Evolutionary conservation across 2,113 vertebrate species (phyloP).

Genomic region (Tragelaphus imberbis): DNA sequence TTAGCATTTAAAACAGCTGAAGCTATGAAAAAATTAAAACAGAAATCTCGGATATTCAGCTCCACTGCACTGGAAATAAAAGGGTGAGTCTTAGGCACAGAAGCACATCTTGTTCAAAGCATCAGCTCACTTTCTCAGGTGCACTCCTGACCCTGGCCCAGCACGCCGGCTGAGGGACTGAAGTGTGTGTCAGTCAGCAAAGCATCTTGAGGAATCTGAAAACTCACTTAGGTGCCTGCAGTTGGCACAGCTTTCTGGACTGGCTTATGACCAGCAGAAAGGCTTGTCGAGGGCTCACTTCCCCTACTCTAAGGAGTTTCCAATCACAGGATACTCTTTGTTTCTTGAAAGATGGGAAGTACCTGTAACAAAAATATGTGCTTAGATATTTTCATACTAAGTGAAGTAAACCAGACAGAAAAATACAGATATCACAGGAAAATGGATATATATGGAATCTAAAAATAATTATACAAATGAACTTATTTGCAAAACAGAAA

Average conservation of each 20-base stretch:
- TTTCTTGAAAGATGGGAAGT: not conserved
- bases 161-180: rapidly evolving
- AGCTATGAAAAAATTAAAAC: not conserved
- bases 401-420: not conserved
- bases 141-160: not conserved
- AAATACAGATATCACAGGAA: not conserved
- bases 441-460: not conserved
- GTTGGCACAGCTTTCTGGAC: not conserved
- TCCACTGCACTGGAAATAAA: not conserved
- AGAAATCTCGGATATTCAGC: not conserved
- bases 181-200: not conserved
- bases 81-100: not conserved
- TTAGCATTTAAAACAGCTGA: not conserved
- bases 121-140: not conserved
- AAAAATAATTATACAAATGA: not conserved
- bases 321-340: not conserved
- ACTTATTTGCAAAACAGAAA: not conserved
- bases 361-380: not conserved
- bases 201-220: not conserved
- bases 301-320: not conserved
- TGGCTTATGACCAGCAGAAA: not conserved
- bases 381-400: not conserved
- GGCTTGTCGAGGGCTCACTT: not conserved
- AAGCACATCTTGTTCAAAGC: not conserved
- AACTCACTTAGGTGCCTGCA: not conserved